Percentiles rank a stretch among this genome's conserved stretches.
phyloP scores from a whole-genome alignment of 2,113 vertebrate genomes.

The Proteles cristata region DNA sequence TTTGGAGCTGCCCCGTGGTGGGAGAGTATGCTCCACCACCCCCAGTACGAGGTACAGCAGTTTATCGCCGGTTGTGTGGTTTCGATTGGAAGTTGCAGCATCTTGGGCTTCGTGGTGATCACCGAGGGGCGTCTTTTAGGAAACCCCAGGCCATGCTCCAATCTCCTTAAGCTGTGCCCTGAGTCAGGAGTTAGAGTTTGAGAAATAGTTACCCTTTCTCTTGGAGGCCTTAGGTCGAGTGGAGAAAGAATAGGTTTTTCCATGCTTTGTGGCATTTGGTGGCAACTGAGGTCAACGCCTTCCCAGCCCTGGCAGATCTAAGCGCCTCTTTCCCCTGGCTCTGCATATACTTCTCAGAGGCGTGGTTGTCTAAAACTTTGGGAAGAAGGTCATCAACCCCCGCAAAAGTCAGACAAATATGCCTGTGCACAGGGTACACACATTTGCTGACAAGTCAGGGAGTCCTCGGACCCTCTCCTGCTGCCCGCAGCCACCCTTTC shows the following conservation, averaged over 20 bases:
- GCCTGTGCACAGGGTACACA: neutral
- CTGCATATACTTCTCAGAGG: neutral
- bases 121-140: slow-evolving; percentile 86
- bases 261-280: neutral
- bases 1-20: neutral
- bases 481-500: neutral
- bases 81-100: slow-evolving; percentile 84
- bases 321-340: neutral
- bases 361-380: neutral
- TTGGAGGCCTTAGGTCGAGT: slow-evolving; percentile 88
- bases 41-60: slow-evolving; percentile 56
- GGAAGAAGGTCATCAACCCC: too few relatives aligned
- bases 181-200: slow-evolving; percentile 87
- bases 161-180: slow-evolving; percentile 87
- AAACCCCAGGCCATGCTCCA: slow-evolving; percentile 86
- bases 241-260: slow-evolving; percentile 90
- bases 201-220: slow-evolving; percentile 90
- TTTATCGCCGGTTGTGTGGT: slow-evolving; percentile 79
- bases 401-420: neutral
- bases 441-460: neutral
- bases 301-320: neutral
- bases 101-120: slow-evolving; percentile 79
- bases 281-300: accelerated
- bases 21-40: slow-evolving; percentile 54
- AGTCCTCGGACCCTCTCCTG: neutral